Evolutionary conservation across 2,888 invertebrate genomes (phyloP).

Genomic region (Drosophila multiciliata): DNA sequence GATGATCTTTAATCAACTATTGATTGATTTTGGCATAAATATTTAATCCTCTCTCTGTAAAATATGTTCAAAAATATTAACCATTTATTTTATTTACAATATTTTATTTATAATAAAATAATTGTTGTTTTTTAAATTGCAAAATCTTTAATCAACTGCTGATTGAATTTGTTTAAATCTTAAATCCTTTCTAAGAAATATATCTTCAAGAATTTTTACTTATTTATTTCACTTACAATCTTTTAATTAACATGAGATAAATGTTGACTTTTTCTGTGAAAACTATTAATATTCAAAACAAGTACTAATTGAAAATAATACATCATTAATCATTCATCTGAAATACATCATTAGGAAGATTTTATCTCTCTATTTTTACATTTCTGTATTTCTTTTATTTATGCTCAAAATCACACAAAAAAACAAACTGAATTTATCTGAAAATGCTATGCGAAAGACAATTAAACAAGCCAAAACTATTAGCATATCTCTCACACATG

Average conservation of each 20-base stretch:
- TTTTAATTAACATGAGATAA: neutral
- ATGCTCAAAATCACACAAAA: conserved; percentile 22
- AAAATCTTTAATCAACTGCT: no score
- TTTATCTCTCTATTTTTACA: neutral
- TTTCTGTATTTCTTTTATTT: neutral
- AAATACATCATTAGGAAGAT: neutral
- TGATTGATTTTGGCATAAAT: neutral
- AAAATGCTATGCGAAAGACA: conserved; percentile 6
- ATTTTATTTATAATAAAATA: no score
- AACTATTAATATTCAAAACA: neutral
- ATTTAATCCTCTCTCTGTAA: neutral
- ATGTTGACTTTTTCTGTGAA: neutral
- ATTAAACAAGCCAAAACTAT: conserved; percentile 41
- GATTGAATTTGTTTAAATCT: neutral
- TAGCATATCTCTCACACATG: conserved; percentile 49
- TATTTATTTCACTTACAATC: conserved; percentile 15
- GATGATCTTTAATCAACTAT: neutral
- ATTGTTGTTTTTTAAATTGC: no score
- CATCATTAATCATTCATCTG: neutral
- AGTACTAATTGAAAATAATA: neutral
- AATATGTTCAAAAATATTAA: neutral
- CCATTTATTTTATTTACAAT: neutral
- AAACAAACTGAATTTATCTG: conserved; percentile 24
- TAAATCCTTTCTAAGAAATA: neutral
- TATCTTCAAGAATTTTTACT: neutral